Base-by-base conservation (phyloP, 2,888 invertebrate species). In the Smittia sp. region DNA sequence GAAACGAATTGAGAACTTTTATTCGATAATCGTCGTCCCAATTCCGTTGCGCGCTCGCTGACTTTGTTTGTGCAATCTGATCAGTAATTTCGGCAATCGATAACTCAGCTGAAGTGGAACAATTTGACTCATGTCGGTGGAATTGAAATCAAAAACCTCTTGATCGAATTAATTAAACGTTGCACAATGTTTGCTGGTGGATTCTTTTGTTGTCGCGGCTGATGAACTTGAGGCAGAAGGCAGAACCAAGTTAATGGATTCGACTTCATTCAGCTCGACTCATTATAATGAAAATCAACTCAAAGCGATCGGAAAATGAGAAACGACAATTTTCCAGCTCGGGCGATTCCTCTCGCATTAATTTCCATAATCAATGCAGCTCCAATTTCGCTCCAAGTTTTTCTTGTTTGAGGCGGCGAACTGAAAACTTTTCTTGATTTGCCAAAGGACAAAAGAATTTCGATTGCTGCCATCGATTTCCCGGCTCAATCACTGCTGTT, bases 291-390 rank as follows among this genome's bases (percentile, higher is more conserved):
- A 13, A 2, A 15, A 11, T 41, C 39, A 38, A 7, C n/a, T 15
- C 27, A 24, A 11, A n/a, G 11, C 15, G 32, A 32, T 15, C n/a
- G 38, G 41, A 67, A 39, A 69, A 54, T 9, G 18, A 18, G 3
- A 58, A 32, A 9, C 46, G 52, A 41, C 32, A 52, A 20, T 52
- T 69, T 69, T 69, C 41, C 68, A 38, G 46, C 68, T 68, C 39
- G n/a, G 6, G n/a, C 18, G 18, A 1, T 25, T 15, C 52, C 27
- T 18, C 22, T 41, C n/a, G 18, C 13, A 15, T 18, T 66, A 52
- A 69, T 69, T 52, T 69, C 69, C 69, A 69, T 54, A 54, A 69
- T 69, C 69, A 69, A 52, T 69, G 69, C 69, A 69, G 69, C 52
- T 69, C 54, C 69, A 54, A 46, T 52, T 69, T 27, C 9, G 6